Conservation (phyloP, 1,140 invertebrate genomes). For the Metaphire vulgaris region DNA sequence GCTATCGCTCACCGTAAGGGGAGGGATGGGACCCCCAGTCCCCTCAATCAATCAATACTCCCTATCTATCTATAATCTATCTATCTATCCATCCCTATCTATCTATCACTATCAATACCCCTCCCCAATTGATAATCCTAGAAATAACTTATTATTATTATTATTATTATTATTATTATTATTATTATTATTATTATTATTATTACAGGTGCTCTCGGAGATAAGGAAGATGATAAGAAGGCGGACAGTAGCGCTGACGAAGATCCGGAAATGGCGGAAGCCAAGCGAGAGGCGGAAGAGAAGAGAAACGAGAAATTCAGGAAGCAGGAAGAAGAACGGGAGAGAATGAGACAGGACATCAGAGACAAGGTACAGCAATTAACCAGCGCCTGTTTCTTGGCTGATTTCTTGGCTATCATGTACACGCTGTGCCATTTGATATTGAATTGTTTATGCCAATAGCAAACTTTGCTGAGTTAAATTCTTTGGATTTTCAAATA, state of each 20-base stretch:
- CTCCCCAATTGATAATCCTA: conserved; percentile 17
- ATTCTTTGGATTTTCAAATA: too few species aligned
- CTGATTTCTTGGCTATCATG: too few species aligned
- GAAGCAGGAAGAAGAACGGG: conserved; percentile 95
- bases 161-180: conserved; percentile 9
- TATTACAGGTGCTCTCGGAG: conserved; percentile 70
- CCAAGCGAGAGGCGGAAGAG: conserved; percentile 83
- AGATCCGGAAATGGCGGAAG: conserved; percentile 85
- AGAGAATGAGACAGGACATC: conserved; percentile 96
- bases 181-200: conserved; percentile 27
- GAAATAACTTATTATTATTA: neutral
- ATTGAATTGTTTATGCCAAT: too few species aligned
- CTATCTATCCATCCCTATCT: too few species aligned
- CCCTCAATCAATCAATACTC: too few species aligned
- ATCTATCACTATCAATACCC: too few species aligned
- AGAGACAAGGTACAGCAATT: conserved; percentile 98
- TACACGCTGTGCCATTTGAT: too few species aligned
- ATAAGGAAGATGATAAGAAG: conserved; percentile 72
- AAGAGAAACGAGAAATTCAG: conserved; percentile 90
- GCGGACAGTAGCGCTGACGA: conserved; percentile 91
- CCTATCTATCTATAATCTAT: too few species aligned
- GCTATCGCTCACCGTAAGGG: too few species aligned
- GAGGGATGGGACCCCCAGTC: too few species aligned
- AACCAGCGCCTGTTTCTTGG: too few species aligned
- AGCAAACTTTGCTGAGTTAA: too few species aligned